phyloP scores from a whole-genome alignment of 2,797 vertebrate species.

The Sebastolobus alascanus region DNA sequence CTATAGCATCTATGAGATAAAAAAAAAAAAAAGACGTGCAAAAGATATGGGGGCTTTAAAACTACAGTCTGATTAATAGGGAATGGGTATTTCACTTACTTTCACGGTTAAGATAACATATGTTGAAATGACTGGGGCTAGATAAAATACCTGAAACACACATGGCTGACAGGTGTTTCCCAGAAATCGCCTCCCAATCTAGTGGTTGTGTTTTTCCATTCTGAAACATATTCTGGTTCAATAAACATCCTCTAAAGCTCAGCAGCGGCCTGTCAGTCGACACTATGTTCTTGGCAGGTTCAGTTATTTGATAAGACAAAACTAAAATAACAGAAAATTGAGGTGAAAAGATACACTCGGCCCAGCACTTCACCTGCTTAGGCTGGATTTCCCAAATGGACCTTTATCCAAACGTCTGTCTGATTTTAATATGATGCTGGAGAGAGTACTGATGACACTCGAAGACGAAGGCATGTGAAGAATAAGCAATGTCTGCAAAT shows the following conservation, averaged over 20 bases:
- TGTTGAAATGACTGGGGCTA: conserved; percentile 7
- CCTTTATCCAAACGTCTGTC: conserved; percentile 11
- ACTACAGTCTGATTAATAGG: not conserved
- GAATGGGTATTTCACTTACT: conserved; percentile 15
- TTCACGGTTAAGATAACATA: conserved; percentile 14
- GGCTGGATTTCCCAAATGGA: conserved; percentile 28
- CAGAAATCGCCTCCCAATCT: conserved; percentile 8
- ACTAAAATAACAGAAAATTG: conserved; percentile 35
- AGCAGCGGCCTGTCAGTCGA: conserved; percentile 23
- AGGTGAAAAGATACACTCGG: conserved; percentile 11
- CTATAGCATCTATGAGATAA: conserved; percentile 33
- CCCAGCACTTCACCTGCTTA: conserved; percentile 10
- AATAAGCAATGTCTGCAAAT: conserved; percentile 25
- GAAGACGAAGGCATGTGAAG: not conserved
- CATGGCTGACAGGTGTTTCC: conserved; percentile 24
- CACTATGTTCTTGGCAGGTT: conserved; percentile 20
- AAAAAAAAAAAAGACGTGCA: not conserved
- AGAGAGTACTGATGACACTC: conserved; percentile 14
- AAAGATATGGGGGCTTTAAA: not conserved
- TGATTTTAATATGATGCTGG: conserved; percentile 26
- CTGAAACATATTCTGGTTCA: conserved; percentile 34
- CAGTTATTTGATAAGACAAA: conserved; percentile 39
- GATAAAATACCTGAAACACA: conserved; percentile 18
- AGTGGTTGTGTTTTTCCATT: conserved; percentile 27
- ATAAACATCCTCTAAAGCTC: conserved; percentile 34